phyloP scores from a whole-genome alignment of 2,888 invertebrate genomes.

The Bellardia bayeri region DNA sequence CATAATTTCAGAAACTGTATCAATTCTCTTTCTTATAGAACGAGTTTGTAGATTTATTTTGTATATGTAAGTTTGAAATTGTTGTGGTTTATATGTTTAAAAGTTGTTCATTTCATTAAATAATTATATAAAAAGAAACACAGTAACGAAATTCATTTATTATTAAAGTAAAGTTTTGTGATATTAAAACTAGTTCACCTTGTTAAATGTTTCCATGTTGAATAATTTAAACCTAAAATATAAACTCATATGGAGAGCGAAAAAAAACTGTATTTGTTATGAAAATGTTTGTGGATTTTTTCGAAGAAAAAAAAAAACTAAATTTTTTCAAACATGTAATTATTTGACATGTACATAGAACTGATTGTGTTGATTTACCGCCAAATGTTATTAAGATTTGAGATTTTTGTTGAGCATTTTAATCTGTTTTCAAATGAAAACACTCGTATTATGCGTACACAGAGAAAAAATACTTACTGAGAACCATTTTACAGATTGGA shows the following conservation, averaged over 20 bases:
- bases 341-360: constrained; percentile 71
- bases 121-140: constrained; percentile 10
- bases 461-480: neutral
- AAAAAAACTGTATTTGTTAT: neutral
- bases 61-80: constrained; percentile 16
- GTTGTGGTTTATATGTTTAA: constrained; percentile 14
- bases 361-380: constrained; percentile 68
- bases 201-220: constrained; percentile 72
- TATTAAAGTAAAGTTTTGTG: constrained; percentile 19
- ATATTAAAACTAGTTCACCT: constrained; percentile 68
- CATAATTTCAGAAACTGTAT: constrained; percentile 62
- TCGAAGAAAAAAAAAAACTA: neutral
- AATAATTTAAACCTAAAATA: constrained; percentile 42
- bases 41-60: constrained; percentile 32
- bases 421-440: constrained; percentile 15
- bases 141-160: constrained; percentile 27
- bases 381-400: constrained; percentile 51
- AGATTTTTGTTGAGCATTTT: constrained; percentile 4
- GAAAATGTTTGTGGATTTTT: constrained; percentile 17
- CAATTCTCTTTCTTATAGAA: constrained; percentile 44
- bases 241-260: neutral
- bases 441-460: neutral
- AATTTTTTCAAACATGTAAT: constrained; percentile 69
- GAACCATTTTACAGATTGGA: no score
- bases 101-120: constrained; percentile 29